phyloP scores from a whole-genome alignment of 2,888 invertebrate species.

The Catonia carolina region DNA sequence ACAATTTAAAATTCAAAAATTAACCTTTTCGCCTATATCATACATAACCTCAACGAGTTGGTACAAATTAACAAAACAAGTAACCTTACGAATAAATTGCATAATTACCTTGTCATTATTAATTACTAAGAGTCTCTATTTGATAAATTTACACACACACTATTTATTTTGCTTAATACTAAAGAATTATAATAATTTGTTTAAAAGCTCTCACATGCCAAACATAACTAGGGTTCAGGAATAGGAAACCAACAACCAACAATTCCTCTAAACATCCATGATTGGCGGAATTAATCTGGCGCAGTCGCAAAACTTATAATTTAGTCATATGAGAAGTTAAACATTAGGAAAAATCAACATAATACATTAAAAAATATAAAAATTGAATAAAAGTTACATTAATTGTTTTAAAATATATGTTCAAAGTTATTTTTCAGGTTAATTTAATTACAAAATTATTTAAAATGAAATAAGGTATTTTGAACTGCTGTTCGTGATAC shows the following conservation, averaged over 20 bases:
- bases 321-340: too few relatives aligned
- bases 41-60: background rate
- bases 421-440: too few relatives aligned
- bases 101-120: conserved; percentile 18
- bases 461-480: background rate
- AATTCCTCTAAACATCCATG: background rate
- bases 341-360: too few relatives aligned
- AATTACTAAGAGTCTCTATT: too few relatives aligned
- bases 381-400: too few relatives aligned
- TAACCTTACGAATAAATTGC: background rate
- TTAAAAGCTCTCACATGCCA: conserved; percentile 4
- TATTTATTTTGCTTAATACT: background rate
- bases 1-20: too few relatives aligned
- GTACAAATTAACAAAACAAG: conserved; percentile 10
- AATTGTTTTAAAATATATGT: too few relatives aligned
- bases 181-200: too few relatives aligned
- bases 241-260: conserved; percentile 7
- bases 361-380: too few relatives aligned
- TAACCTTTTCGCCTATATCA: background rate
- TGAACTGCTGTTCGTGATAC: background rate
- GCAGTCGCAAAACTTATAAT: background rate
- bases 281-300: background rate
- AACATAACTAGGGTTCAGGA: background rate
- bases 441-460: too few relatives aligned
- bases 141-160: background rate